phyloP scores from a whole-genome alignment of 2,797 vertebrate genomes.

The Tragopan temminckii region DNA sequence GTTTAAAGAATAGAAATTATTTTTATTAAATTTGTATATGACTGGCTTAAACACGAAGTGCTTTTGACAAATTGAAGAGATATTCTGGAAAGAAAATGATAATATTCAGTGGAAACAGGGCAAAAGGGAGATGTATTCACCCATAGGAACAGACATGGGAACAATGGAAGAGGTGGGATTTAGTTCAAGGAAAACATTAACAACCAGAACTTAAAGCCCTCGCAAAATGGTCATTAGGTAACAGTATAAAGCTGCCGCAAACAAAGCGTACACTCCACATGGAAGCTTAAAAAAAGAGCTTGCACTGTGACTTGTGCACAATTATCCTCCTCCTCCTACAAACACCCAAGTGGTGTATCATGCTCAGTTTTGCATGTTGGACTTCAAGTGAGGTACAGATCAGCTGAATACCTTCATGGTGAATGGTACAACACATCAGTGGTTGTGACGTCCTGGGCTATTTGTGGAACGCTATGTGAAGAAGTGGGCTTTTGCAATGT shows the following conservation, averaged over 20 bases:
- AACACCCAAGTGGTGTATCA: background rate
- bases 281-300: background rate
- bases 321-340: background rate
- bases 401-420: background rate
- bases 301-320: rapidly evolving
- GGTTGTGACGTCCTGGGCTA: background rate
- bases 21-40: background rate
- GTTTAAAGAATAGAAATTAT: background rate
- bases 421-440: background rate
- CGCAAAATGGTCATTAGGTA: background rate
- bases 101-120: background rate
- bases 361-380: background rate
- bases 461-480: background rate
- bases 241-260: background rate
- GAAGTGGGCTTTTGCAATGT: background rate
- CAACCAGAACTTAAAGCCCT: background rate
- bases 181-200: background rate
- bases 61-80: background rate
- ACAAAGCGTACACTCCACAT: background rate
- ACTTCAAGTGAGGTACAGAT: background rate
- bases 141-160: background rate
- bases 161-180: background rate
- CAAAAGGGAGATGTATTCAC: background rate
- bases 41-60: background rate
- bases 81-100: background rate